Base-by-base conservation (phyloP, 92 coral and sea anemone genomes). In the Epizoanthus stellaris region DNA sequence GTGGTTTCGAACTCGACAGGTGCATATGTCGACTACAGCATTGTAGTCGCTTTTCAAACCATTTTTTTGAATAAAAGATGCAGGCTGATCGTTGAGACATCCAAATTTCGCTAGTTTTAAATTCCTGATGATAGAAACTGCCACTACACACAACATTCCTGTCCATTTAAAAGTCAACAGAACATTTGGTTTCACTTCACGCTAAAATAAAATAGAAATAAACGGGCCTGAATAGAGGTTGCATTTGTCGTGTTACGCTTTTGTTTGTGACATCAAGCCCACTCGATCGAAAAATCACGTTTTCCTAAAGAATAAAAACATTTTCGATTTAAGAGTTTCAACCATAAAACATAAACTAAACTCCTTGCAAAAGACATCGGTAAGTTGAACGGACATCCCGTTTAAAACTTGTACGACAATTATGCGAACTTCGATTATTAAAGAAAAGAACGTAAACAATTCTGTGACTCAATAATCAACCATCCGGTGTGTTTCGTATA, bases 1-100 rank as follows among this genome's bases (percentile, higher is more conserved):
- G 73, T 79, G 60, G 83, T 62, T 79, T 62, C 36, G 42, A 40
- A 43, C 45, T 63, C 53, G 71, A 67, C 83, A 79, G 83, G 83
- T 79, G 83, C 83, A 79, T 79, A 62, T 19, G 61, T 42, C 72
- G 67, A 79, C 45, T 68, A n/a, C 10, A 6, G 52, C 83, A 47
- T 70, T 79, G 83, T 45, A 59, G 71, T 79, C 70, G 71, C 71
- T 45, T 79, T 79, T 63, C 21, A 64, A 79, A 63, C 61, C 56
- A 79, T 42, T 79, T 30, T 58, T 63, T 61, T 39, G 65, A 79
- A 59, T 59, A 79, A 39, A 63, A 12, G 60, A 79, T 63, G 20
- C 61, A 63, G 65, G 40, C 21, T 42, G 47, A 63, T 43, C 45
- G 16, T 43, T 23, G 15, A 45, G 72, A 63, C 70, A 42, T 79